phyloP scores from a whole-genome alignment of 1,140 invertebrate genomes.

The Bombus difficillimus region DNA sequence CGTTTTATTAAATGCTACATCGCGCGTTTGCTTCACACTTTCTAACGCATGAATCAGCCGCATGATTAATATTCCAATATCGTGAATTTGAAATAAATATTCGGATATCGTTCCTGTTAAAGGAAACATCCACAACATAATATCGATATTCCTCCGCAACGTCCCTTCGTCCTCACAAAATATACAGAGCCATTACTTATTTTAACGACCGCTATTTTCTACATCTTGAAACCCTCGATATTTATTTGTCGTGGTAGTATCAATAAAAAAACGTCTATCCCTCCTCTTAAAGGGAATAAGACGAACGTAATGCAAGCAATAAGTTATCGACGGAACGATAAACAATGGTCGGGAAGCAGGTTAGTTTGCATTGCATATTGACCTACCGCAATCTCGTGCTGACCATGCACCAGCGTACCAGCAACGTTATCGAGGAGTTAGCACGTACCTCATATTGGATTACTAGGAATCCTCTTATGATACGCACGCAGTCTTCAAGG shows the following conservation, averaged over 20 bases:
- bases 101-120: too few relatives aligned
- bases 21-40: neutral
- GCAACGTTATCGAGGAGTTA: slow-evolving; percentile 45
- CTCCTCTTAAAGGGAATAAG: neutral
- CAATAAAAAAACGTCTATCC: neutral
- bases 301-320: neutral
- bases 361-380: slow-evolving; percentile 44
- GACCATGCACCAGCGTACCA: slow-evolving; percentile 56
- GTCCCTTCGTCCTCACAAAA: neutral
- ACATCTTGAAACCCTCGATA: neutral
- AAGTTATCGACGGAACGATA: neutral
- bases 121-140: too few relatives aligned
- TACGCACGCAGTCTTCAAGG: slow-evolving; percentile 59
- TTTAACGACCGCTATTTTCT: neutral
- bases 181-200: neutral
- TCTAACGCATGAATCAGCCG: neutral
- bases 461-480: slow-evolving; percentile 78
- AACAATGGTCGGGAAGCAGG: neutral
- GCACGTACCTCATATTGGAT: slow-evolving; percentile 78
- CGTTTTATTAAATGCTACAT: too few relatives aligned
- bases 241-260: neutral
- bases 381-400: slow-evolving; percentile 59
- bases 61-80: neutral
- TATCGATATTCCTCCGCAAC: neutral
- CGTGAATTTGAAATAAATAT: neutral